Evolutionary conservation across 2,888 invertebrate species (phyloP).

Genomic region (Thalpophila matura): DNA sequence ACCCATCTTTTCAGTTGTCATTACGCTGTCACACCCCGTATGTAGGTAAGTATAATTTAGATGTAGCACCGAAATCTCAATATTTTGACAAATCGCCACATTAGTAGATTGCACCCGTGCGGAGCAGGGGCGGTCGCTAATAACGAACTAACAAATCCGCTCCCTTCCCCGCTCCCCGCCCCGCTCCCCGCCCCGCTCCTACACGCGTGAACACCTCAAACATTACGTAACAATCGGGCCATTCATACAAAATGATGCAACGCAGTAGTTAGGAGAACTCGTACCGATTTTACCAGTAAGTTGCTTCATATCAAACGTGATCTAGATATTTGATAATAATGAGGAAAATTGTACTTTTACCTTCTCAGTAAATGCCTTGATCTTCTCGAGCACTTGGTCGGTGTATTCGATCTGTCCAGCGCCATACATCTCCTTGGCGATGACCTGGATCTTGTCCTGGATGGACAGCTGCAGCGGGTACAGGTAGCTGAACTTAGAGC

Average conservation of each 20-base stretch:
- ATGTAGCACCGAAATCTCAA: too few relatives aligned
- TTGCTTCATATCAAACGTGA: neutral
- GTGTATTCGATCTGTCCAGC: conserved; percentile 96
- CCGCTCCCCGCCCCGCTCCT: neutral
- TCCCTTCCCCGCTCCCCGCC: too few relatives aligned
- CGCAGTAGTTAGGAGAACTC: neutral
- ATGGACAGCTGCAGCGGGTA: conserved; percentile 94
- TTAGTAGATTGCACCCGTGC: too few relatives aligned
- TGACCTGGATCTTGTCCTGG: conserved; percentile 96
- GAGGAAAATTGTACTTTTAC: conserved; percentile 78
- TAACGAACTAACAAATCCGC: too few relatives aligned
- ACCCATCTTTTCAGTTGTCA: too few relatives aligned
- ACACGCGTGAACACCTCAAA: neutral
- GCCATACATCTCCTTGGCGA: conserved; percentile 98
- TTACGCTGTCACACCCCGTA: too few relatives aligned
- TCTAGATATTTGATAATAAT: neutral
- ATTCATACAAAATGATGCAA: conserved; percentile 6
- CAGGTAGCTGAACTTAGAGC: conserved; percentile 92
- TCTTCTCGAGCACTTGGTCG: conserved; percentile 93
- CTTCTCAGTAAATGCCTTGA: conserved; percentile 94
- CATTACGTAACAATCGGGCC: neutral
- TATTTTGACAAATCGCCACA: too few relatives aligned
- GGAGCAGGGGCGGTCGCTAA: too few relatives aligned
- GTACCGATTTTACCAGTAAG: neutral
- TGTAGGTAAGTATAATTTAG: too few relatives aligned